Conservation (phyloP, 1,140 invertebrate species). For the Rhopalosiphum maidis region DNA sequence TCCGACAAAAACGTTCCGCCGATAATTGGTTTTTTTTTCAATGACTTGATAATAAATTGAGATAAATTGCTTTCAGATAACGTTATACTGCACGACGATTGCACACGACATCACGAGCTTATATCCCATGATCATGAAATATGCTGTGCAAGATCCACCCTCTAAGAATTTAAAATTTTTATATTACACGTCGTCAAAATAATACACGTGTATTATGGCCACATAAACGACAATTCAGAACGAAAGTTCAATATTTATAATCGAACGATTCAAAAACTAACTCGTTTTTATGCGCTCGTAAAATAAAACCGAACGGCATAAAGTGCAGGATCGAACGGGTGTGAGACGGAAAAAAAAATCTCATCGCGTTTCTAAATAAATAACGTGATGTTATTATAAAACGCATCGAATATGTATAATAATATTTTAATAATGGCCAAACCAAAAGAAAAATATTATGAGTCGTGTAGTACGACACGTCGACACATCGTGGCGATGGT, state of each 20-base stretch:
- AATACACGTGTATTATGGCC: background rate
- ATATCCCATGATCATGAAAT: background rate
- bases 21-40: background rate
- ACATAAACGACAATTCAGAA: background rate
- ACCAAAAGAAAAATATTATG: background rate
- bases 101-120: background rate
- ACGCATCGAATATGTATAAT: background rate
- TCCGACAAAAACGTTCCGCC: too few species aligned
- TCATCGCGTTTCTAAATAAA: background rate
- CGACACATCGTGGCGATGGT: too few species aligned
- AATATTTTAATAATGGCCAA: background rate
- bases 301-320: background rate
- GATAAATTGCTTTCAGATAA: background rate
- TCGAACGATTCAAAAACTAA: background rate
- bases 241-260: conserved; percentile 10
- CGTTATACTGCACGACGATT: background rate
- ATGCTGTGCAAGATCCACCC: background rate
- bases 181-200: background rate
- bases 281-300: background rate
- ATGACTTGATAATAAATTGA: background rate
- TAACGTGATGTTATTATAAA: background rate
- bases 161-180: background rate
- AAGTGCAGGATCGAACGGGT: background rate
- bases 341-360: background rate
- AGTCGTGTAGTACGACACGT: background rate